Evolutionary conservation across 2,113 vertebrate genomes (phyloP).

Genomic region (Leucopsar rothschildi): DNA sequence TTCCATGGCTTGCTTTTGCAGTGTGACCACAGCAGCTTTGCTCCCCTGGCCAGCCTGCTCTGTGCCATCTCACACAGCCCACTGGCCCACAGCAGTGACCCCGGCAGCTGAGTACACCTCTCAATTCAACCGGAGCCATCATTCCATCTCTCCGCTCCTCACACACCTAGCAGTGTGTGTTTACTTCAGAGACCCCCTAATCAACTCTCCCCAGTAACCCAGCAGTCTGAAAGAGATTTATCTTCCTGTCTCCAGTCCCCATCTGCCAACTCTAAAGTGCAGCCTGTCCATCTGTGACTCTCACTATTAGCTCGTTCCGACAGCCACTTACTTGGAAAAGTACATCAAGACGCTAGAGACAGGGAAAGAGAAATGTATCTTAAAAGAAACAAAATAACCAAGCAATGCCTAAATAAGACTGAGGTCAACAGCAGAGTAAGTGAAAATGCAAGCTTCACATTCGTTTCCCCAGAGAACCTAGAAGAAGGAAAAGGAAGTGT

Average conservation of each 20-base stretch:
- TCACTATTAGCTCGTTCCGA: neutral
- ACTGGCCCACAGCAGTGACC: neutral
- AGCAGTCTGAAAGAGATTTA: neutral
- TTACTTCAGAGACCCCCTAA: constrained; percentile 13
- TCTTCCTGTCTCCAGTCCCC: neutral
- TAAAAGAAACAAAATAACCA: neutral
- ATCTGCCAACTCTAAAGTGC: neutral
- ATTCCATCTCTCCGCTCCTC: neutral
- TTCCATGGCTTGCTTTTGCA: neutral
- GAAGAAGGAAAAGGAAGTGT: neutral
- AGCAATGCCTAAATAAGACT: fast-evolving
- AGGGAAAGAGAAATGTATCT: neutral
- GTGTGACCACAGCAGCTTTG: neutral
- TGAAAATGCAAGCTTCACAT: neutral
- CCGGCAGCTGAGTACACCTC: neutral
- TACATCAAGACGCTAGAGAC: neutral
- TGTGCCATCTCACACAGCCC: neutral
- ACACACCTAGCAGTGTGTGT: neutral
- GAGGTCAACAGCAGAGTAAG: neutral
- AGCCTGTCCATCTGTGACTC: constrained; percentile 11
- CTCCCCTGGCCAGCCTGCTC: neutral
- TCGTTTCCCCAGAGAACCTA: neutral
- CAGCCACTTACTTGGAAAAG: neutral
- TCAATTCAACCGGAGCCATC: neutral
- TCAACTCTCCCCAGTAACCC: neutral